Conservation (phyloP, 2,888 invertebrate species). For the Tiphia femorata region DNA sequence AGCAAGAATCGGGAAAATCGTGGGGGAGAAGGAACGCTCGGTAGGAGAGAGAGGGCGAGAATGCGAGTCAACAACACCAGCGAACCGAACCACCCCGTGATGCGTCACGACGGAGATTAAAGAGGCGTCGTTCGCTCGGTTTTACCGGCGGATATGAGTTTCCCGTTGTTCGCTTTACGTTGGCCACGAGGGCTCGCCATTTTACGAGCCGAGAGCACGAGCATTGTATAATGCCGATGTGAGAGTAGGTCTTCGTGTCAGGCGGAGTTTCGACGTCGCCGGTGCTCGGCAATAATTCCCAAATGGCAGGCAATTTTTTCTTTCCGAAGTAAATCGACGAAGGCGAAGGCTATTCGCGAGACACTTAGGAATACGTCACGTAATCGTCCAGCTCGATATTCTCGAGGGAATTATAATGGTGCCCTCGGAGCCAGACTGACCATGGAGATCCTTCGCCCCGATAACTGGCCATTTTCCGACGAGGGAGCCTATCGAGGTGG, state of each 20-base stretch:
- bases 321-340: no score
- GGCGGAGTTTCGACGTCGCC: no score
- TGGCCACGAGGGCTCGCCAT: slow-evolving; percentile 28
- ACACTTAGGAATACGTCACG: no score
- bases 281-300: no score
- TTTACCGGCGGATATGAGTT: slow-evolving; percentile 31
- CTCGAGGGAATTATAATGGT: no score
- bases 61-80: slow-evolving; percentile 24
- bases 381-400: no score
- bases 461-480: background rate
- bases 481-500: background rate
- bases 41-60: slow-evolving; percentile 8
- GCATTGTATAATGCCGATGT: no score
- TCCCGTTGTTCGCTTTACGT: no score
- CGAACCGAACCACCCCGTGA: slow-evolving; percentile 22
- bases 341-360: no score
- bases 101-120: slow-evolving; percentile 36
- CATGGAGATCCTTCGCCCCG: background rate
- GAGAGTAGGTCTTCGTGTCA: no score
- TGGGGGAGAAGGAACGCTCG: background rate
- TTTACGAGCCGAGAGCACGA: slow-evolving; percentile 28
- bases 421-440: background rate
- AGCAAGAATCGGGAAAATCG: slow-evolving; percentile 23
- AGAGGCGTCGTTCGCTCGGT: slow-evolving; percentile 32
- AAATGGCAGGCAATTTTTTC: no score